phyloP scores from a whole-genome alignment of 2,113 vertebrate species.

The Cryptotis parvus region DNA sequence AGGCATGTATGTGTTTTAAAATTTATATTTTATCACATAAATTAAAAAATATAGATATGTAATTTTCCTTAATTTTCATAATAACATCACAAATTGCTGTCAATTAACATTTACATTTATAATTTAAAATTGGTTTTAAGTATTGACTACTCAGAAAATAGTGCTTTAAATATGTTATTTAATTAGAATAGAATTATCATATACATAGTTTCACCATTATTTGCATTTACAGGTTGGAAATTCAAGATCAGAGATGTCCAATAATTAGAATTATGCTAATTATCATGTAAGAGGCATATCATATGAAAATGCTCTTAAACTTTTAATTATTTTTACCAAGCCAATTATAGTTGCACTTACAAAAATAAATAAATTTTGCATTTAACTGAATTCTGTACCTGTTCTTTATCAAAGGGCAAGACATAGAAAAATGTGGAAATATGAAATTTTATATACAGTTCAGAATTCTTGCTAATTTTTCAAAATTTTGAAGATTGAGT shows the following conservation, averaged over 20 bases:
- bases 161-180: no score
- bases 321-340: neutral
- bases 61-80: conserved; percentile 15
- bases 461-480: neutral
- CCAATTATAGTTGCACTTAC: fast-evolving
- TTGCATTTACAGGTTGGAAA: neutral
- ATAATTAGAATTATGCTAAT: neutral
- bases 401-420: neutral
- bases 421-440: neutral
- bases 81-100: neutral
- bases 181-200: no score
- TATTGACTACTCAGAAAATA: neutral
- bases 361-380: neutral
- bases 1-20: neutral
- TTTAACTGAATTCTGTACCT: neutral
- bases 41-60: neutral
- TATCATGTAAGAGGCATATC: neutral
- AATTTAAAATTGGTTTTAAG: neutral
- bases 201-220: neutral
- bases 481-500: neutral
- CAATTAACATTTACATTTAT: neutral
- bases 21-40: neutral
- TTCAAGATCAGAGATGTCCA: neutral
- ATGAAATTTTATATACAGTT: no score
- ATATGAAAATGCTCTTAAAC: neutral